A percentile compares a stretch with the other conserved stretches of the same genome.
Conservation (phyloP, 2,888 invertebrate species). For the Caenorhabditis angaria region DNA sequence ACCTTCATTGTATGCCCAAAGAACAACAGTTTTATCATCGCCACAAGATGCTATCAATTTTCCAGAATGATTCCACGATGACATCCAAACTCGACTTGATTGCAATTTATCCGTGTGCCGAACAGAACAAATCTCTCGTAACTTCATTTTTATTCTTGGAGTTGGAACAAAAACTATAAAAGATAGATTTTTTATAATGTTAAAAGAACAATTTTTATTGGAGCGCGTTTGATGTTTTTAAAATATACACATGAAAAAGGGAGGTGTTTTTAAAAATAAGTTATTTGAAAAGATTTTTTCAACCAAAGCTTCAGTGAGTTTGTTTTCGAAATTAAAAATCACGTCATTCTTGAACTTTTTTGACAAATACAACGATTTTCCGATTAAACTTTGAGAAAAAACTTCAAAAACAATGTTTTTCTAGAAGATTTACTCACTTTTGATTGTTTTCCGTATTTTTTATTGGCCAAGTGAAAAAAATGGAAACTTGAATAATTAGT, state of each 20-base stretch:
- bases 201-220: not conserved
- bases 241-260: constrained; percentile 16
- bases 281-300: no score
- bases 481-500: constrained; percentile 1
- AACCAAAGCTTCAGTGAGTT: no score
- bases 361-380: no score
- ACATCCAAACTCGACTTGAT: constrained; percentile 57
- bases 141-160: not conserved
- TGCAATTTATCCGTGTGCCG: not conserved
- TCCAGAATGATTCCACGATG: constrained; percentile 64
- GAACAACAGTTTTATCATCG: constrained; percentile 61
- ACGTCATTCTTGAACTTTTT: no score
- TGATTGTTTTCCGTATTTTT: not conserved
- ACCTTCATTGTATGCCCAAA: constrained; percentile 52
- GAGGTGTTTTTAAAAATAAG: no score
- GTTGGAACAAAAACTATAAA: not conserved
- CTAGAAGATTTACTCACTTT: not conserved
- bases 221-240: constrained; percentile 6
- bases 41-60: constrained; percentile 63
- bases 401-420: no score
- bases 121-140: not conserved
- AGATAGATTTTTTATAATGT: no score
- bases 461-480: no score
- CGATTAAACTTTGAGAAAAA: no score
- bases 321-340: no score